Evolutionary conservation across 2,113 vertebrate genomes (phyloP), one percentile per base, ranked within the genome.

Genomic region (Sialia sialis): DNA sequence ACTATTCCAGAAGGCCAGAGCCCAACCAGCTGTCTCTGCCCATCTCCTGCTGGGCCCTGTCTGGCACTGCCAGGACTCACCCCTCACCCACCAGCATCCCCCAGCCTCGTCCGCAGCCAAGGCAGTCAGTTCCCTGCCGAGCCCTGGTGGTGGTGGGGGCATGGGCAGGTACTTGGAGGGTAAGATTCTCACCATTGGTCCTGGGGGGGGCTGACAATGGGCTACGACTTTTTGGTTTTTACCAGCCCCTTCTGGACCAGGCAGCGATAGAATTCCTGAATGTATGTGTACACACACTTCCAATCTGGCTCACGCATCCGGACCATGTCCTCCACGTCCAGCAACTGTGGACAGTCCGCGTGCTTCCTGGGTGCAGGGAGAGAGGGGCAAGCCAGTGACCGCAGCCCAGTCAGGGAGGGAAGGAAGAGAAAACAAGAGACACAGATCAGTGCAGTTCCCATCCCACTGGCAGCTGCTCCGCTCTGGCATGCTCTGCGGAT

Each of bases 211-310:
- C 89, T 94, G 97, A 91, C 91, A 95, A 93, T 89, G 97, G 98
- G 97, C 98, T 99, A 99, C 97, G 99, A 99, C 98, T 99, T 99
- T 99, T 99, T 99, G 98, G 99, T 99, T 99, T 99, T 99, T 98
- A 99, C 99, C 98, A 99, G 98, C 98, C 99, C 99, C 98, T 99
- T 99, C 98, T 98, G 99, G 98, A 99, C 99, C 98, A 99, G 98
- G 96, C 99, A 99, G 98, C 99, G 98, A 99, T 99, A 99, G 98
- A 99, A 99, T 97, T 99, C 99, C 98, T 99, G 99, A 98, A 99
- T 98, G 98, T 99, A 99, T 97, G 99, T 99, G 98, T 99, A 99
- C 97, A 99, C 99, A 98, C 99, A 99, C 99, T 99, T 99, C 99
- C 99, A 99, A 98, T 99, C 99, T 3, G 99, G 99, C 97, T 99